phyloP scores from a whole-genome alignment of 2,113 vertebrate genomes.

The Nematolebias whitei region DNA sequence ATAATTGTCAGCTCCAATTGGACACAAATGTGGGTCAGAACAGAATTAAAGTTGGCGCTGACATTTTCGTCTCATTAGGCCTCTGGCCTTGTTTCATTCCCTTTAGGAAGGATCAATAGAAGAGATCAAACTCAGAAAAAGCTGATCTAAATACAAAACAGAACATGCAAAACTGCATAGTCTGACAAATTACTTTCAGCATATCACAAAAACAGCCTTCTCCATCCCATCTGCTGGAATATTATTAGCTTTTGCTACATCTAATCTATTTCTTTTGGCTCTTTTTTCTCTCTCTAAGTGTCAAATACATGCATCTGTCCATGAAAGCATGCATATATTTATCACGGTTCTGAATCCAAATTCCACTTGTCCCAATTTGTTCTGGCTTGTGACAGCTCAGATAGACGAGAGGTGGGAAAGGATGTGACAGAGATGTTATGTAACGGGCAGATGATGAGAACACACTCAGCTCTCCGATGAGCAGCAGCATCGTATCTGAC shows the following conservation, averaged over 20 bases:
- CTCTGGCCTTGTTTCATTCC: conserved; percentile 43
- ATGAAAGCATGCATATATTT: background rate
- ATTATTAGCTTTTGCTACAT: background rate
- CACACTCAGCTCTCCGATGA: conserved; percentile 16
- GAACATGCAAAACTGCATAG: conserved; percentile 12
- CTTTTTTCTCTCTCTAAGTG: background rate
- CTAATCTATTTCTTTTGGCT: background rate
- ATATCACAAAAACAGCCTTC: background rate
- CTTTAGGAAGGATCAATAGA: conserved; percentile 49
- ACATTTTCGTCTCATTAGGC: conserved; percentile 40
- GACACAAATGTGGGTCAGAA: conserved; percentile 10
- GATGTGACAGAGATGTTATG: conserved; percentile 30
- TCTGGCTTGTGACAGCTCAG: conserved; percentile 8
- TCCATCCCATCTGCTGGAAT: background rate
- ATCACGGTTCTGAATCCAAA: background rate
- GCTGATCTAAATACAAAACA: conserved; percentile 11
- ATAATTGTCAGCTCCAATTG: conserved; percentile 20
- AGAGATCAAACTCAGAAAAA: conserved; percentile 25
- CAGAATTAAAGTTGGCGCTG: conserved; percentile 26
- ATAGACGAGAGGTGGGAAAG: conserved; percentile 2
- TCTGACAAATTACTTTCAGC: conserved; percentile 7
- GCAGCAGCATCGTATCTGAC: conserved; percentile 23
- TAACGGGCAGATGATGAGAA: conserved; percentile 20
- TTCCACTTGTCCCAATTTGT: background rate
- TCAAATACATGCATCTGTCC: background rate